Evolutionary conservation across 2,113 vertebrate genomes (phyloP), one percentile per base, ranked within the genome.

Genomic region (Melanerpes aurifrons): DNA sequence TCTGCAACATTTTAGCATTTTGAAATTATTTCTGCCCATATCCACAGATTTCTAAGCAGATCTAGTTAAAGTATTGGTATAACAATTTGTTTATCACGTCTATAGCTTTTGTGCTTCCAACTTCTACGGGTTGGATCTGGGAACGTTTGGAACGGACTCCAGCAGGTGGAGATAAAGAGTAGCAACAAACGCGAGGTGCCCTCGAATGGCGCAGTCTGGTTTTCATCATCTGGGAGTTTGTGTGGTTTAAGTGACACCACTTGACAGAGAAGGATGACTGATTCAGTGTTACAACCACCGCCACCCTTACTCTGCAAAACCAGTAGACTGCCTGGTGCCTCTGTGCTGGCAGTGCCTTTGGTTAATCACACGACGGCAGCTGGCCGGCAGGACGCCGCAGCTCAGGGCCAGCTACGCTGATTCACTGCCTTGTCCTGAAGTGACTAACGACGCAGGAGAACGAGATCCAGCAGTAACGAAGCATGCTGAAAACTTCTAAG

Each of bases 131-230:
- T 3, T 77, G 72, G 17, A 54, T 25, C 1, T 10, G 53, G 13
- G 47, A 77, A 69, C 15, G 62, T 74, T 37, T 81, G 80, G 62
- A 79, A 58, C 8, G 75, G 70, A 56, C 59, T 81, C 96, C 96
- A 95, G 96, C 86, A 96, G 96, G 90, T 96, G 96, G 96, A 75
- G 96, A 58, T 94, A 88, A 87, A 95, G 96, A 88, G 94, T 40
- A 96, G 73, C 1, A 62, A 40, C 89, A 62, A 76, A 18, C 50
- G 4, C 20, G 0, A 14, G 2, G 3, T 1, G 57, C 82, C 45
- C 71, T 54, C 57, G 2, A 26, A 35, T 2, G 45, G 37, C 4
- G 2, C 54, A 4, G 89, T 71, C 95, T 96, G 96, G 69, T 92
- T 95, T 86, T 69, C 93, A 94, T 96, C 95, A 90, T 66, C 76